phyloP scores from a whole-genome alignment of 1,140 invertebrate genomes.

The Drosophila lowei region DNA sequence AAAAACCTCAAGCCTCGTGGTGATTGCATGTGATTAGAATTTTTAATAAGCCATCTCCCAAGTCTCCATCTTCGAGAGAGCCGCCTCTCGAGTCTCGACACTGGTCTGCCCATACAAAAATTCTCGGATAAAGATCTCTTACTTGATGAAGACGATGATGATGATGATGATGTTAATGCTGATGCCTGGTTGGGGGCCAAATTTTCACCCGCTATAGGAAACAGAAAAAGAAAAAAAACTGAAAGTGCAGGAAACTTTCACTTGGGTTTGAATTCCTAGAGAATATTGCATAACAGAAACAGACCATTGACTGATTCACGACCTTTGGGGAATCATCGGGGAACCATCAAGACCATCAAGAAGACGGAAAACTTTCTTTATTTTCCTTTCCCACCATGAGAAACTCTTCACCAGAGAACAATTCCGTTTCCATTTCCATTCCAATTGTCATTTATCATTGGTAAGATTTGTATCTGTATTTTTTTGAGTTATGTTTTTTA shows the following conservation, averaged over 20 bases:
- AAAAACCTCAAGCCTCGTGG: constrained; percentile 27
- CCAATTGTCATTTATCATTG: constrained; percentile 68
- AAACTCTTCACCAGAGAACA: constrained; percentile 55
- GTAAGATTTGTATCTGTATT: background rate
- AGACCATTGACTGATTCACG: constrained; percentile 43
- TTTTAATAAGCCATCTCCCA: constrained; percentile 70
- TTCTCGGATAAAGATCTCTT: constrained; percentile 70
- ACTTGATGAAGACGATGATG: constrained; percentile 39
- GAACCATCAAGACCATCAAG: constrained; percentile 36
- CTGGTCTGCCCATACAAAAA: constrained; percentile 44
- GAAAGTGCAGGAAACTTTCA: constrained; percentile 73
- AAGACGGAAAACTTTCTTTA: constrained; percentile 53
- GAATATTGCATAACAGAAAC: constrained; percentile 65
- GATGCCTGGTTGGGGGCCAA: constrained; percentile 35
- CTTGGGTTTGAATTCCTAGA: constrained; percentile 59
- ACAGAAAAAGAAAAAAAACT: constrained; percentile 42
- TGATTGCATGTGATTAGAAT: constrained; percentile 78
- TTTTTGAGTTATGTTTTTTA: constrained; percentile 36
- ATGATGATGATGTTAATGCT: background rate
- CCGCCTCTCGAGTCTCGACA: constrained; percentile 5
- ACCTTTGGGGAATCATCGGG: constrained; percentile 32
- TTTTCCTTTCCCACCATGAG: constrained; percentile 31
- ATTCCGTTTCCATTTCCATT: constrained; percentile 34
- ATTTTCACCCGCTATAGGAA: constrained; percentile 61
- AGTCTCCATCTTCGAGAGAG: constrained; percentile 24